These are phyloP conservation scores for Aquatica leii DNA, from an alignment of 2,888 invertebrate genomes.

Conservation along the genomic window DNA sequence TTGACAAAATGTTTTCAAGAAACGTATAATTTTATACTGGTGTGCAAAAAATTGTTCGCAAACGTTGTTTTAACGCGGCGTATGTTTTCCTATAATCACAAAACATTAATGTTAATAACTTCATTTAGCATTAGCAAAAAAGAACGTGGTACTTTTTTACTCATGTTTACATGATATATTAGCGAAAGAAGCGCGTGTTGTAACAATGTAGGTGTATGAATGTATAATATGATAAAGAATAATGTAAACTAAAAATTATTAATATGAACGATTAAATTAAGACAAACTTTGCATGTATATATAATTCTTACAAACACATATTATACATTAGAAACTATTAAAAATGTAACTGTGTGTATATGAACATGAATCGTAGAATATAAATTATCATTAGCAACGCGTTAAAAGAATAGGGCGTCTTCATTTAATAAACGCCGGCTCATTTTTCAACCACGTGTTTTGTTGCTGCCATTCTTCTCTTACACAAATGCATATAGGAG, in stretches of 20 bases:
- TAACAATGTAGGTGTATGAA: not conserved
- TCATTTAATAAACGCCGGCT: constrained; percentile 56
- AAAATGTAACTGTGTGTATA: constrained; percentile 50
- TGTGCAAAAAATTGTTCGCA: too few relatives aligned
- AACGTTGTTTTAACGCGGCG: too few relatives aligned
- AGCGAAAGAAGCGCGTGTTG: too few relatives aligned
- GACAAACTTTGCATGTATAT: constrained; percentile 31
- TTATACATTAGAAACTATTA: constrained; percentile 44
- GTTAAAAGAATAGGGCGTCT: constrained; percentile 58
- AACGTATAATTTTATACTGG: too few relatives aligned
- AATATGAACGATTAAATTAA: constrained; percentile 25
- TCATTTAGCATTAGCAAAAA: too few relatives aligned
- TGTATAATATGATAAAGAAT: not conserved
- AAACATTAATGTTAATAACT: too few relatives aligned
- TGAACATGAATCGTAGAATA: constrained; percentile 52
- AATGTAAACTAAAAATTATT: constrained; percentile 22
- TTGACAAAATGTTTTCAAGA: too few relatives aligned
- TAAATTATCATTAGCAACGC: constrained; percentile 57
- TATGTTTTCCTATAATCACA: too few relatives aligned
- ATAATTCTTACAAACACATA: constrained; percentile 29
- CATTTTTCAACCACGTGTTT: constrained; percentile 55
- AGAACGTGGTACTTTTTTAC: too few relatives aligned
- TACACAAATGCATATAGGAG: too few relatives aligned
- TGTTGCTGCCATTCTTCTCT: constrained; percentile 39
- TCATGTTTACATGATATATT: too few relatives aligned